Conservation (phyloP, 2,113 vertebrate genomes). For the Hydrolagus affinis region DNA sequence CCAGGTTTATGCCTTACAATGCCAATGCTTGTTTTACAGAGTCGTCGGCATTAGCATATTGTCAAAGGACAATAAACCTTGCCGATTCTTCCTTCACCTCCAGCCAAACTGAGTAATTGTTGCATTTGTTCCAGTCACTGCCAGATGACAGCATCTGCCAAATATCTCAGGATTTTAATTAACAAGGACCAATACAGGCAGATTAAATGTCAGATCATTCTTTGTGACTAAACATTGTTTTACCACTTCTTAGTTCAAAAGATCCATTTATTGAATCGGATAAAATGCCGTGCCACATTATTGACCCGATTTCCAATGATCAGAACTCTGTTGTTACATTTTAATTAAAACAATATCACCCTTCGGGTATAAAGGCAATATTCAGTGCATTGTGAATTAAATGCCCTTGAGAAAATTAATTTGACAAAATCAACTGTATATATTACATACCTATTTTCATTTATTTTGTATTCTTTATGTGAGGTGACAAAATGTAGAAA, state of each 20-base stretch:
- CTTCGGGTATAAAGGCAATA: slow-evolving; percentile 9
- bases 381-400: slow-evolving; percentile 15
- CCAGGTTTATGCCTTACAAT: background rate
- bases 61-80: slow-evolving; percentile 18
- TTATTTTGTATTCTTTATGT: background rate
- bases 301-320: slow-evolving; percentile 27
- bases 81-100: slow-evolving; percentile 28
- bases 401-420: slow-evolving; percentile 31
- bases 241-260: slow-evolving; percentile 28
- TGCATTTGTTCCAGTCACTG: slow-evolving; percentile 33
- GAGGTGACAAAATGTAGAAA: background rate
- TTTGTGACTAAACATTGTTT: slow-evolving; percentile 31
- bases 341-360: slow-evolving; percentile 32
- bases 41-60: slow-evolving; percentile 15
- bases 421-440: slow-evolving; percentile 27
- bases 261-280: slow-evolving; percentile 30
- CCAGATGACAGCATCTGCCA: slow-evolving; percentile 41
- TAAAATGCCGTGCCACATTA: slow-evolving; percentile 23
- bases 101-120: slow-evolving; percentile 29
- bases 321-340: slow-evolving; percentile 32
- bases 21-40: slow-evolving; percentile 10
- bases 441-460: slow-evolving; percentile 9
- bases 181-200: slow-evolving; percentile 33
- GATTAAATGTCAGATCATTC: slow-evolving; percentile 33
- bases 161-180: slow-evolving; percentile 47